Evolutionary conservation across 2,888 invertebrate genomes (phyloP).

Genomic region (Pyrocoelia pectoralis): DNA sequence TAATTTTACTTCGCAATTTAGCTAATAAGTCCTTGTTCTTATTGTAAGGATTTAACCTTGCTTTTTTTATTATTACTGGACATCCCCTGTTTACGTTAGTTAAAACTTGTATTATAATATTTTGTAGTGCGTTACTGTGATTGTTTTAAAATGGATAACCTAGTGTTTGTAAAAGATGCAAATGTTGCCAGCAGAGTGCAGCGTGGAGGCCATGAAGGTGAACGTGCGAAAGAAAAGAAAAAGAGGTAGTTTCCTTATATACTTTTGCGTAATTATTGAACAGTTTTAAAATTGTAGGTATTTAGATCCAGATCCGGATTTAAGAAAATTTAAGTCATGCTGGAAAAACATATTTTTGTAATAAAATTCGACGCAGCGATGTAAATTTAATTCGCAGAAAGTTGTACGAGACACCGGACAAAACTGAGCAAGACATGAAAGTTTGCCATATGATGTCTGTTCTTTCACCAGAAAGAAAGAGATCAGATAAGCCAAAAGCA

Average conservation of each 20-base stretch:
- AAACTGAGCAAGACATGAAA: background rate
- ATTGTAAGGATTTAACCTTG: no score
- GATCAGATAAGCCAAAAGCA: background rate
- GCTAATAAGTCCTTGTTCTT: no score
- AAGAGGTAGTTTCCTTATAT: background rate
- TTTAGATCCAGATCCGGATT: constrained; percentile 5
- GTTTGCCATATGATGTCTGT: background rate
- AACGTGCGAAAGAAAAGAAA: constrained; percentile 3
- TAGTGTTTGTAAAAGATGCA: constrained; percentile 4
- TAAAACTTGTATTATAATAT: no score
- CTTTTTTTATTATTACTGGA: no score
- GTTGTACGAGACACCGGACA: constrained; percentile 3
- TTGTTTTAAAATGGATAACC: background rate
- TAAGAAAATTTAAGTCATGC: constrained; percentile 6
- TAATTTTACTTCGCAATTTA: no score
- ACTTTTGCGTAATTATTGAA: background rate
- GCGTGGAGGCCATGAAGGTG: background rate
- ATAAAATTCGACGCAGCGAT: background rate
- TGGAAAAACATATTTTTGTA: constrained; percentile 5
- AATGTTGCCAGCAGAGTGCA: background rate
- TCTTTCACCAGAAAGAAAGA: background rate
- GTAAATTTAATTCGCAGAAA: constrained; percentile 5
- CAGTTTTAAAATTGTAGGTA: background rate
- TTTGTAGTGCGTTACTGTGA: no score
- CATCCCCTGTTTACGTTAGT: no score